Conservation (phyloP, 1,140 invertebrate genomes). For the Calliopsis andreniformis region DNA sequence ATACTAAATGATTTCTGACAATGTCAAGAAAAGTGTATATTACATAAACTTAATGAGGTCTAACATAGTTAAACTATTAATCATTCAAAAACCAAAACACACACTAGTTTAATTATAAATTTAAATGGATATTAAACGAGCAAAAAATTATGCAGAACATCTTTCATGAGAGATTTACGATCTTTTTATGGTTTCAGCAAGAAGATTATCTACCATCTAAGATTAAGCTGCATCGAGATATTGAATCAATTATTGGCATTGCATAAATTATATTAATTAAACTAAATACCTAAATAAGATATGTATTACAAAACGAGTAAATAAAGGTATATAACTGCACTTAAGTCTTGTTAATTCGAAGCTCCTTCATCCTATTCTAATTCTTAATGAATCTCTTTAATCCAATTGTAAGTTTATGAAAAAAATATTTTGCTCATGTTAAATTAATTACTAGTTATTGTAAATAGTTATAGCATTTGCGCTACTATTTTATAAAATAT, state of each 20-base stretch:
- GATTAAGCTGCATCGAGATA: not conserved
- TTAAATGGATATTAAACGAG: not conserved
- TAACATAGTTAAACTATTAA: not conserved
- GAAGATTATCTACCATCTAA: slow-evolving; percentile 11
- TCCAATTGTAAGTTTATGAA: no score
- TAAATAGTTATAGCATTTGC: no score
- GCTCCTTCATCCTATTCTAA: no score
- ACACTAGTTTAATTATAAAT: no score
- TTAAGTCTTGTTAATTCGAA: no score
- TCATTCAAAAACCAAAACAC: not conserved
- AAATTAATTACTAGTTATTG: no score
- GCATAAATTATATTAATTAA: not conserved
- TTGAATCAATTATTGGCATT: not conserved
- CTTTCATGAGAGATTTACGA: slow-evolving; percentile 4
- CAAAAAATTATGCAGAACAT: not conserved
- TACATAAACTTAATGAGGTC: not conserved
- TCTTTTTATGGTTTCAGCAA: slow-evolving; percentile 19
- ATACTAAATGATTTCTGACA: no score
- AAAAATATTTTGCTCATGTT: no score
- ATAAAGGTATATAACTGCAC: not conserved
- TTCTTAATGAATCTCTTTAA: no score
- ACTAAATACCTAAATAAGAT: not conserved
- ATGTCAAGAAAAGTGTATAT: no score
- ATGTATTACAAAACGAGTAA: not conserved
- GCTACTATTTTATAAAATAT: no score